Percentiles rank a stretch among this genome's conserved stretches.
These are phyloP conservation scores for Ditula angustiorana DNA, from an alignment of 2,888 invertebrate genomes.

Conservation along the genomic window DNA sequence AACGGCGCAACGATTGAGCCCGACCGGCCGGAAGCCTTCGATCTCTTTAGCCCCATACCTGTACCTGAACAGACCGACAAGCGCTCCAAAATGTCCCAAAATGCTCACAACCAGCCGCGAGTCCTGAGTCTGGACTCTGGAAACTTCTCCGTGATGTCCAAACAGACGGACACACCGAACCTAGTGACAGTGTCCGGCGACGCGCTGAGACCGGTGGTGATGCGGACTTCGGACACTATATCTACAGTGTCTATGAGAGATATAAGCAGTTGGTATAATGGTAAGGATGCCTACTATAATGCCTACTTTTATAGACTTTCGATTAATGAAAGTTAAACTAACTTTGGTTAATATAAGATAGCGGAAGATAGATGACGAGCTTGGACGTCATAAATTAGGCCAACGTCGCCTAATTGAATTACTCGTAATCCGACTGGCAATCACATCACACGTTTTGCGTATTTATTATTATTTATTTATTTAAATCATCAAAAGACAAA, in stretches of 20 bases:
- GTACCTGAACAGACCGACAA: conserved; percentile 64
- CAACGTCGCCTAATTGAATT: too few species aligned
- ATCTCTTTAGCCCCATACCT: conserved; percentile 84
- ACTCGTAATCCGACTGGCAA: too few species aligned
- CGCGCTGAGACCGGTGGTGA: conserved; percentile 66
- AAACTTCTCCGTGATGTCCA: conserved; percentile 74
- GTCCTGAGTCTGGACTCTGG: conserved; percentile 75
- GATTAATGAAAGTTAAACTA: too few species aligned
- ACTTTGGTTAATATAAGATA: too few species aligned
- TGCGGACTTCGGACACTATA: conserved; percentile 75
- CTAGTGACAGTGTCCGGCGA: conserved; percentile 71
- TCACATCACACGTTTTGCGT: too few species aligned
- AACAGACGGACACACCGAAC: conserved; percentile 63
- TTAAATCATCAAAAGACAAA: too few species aligned
- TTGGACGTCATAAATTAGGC: too few species aligned
- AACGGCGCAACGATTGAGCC: conserved; percentile 39
- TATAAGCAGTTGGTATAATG: conserved; percentile 89
- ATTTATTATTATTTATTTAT: too few species aligned
- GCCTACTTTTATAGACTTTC: too few species aligned
- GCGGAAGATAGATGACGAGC: too few species aligned
- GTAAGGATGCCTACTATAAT: conserved; percentile 46
- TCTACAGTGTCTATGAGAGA: conserved; percentile 85
- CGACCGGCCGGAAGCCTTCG: conserved; percentile 73
- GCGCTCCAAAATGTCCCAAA: conserved; percentile 68
- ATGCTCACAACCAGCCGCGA: conserved; percentile 65